Evolutionary conservation across 2,113 vertebrate genomes (phyloP).

Genomic region (Chionomys nivalis): DNA sequence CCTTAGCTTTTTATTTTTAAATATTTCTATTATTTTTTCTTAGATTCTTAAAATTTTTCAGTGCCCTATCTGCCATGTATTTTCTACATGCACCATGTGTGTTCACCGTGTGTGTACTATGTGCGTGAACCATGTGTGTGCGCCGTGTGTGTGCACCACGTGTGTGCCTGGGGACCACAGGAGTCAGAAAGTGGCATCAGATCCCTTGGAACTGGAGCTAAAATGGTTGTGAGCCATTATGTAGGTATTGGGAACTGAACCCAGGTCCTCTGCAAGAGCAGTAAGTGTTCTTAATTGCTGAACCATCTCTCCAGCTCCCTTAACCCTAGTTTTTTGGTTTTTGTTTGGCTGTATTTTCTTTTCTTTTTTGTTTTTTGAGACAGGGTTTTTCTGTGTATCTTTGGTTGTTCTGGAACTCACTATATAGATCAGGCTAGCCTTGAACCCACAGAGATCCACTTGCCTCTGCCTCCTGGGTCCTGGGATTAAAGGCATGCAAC

Average conservation of each 20-base stretch:
- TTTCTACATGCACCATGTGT: too few species aligned
- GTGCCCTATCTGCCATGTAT: neutral
- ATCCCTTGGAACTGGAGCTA: neutral
- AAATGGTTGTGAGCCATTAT: neutral
- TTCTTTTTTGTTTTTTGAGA: neutral
- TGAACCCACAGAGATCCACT: neutral
- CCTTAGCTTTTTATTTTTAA: neutral
- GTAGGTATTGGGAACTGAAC: neutral
- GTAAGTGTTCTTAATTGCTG: neutral
- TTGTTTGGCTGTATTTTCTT: neutral
- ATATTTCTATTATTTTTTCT: neutral
- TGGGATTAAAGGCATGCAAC: too few species aligned
- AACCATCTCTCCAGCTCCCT: neutral
- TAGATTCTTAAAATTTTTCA: neutral
- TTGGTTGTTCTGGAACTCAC: neutral
- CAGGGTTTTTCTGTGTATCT: neutral
- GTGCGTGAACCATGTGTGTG: neutral
- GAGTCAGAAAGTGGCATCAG: neutral
- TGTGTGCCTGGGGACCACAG: neutral
- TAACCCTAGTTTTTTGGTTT: neutral
- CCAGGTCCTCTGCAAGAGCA: neutral
- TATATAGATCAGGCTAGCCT: neutral
- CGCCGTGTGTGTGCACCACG: neutral
- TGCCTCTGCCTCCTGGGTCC: too few species aligned
- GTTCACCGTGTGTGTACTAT: neutral